Conservation (phyloP, 2,113 vertebrate genomes). For the Etheostoma spectabile region DNA sequence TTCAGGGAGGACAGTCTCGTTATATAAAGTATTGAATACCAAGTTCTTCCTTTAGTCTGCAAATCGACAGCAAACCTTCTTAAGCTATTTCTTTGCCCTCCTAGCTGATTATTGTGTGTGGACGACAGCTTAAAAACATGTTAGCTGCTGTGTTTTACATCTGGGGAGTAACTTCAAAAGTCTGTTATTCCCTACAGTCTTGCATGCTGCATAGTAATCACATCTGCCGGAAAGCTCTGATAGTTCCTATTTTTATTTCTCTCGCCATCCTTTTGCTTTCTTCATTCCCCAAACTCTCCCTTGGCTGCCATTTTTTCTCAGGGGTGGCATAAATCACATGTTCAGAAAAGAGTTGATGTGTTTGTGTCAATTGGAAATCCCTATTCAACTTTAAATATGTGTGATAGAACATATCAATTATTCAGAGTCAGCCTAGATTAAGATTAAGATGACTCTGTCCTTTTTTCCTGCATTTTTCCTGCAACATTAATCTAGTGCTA, state of each 20-base stretch:
- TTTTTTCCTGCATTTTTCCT: not conserved
- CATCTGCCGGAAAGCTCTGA: constrained; percentile 5
- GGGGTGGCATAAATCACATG: not conserved
- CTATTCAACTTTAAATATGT: not conserved
- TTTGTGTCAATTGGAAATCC: not conserved
- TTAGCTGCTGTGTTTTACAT: constrained; percentile 13
- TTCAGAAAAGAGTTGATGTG: not conserved
- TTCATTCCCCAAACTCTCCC: not conserved
- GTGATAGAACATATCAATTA: not conserved
- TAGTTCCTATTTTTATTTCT: not conserved
- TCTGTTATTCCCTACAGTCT: constrained; percentile 3
- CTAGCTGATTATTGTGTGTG: not conserved
- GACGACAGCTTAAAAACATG: constrained; percentile 4
- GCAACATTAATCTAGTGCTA: not conserved
- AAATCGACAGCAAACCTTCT: not conserved
- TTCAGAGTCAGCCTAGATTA: not conserved
- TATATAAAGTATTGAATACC: not conserved
- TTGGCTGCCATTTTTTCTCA: not conserved
- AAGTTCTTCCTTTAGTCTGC: not conserved
- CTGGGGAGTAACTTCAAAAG: constrained; percentile 20
- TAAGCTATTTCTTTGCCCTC: not conserved
- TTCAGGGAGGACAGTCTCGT: too few species aligned
- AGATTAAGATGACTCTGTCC: not conserved
- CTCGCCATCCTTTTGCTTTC: not conserved
- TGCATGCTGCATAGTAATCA: not conserved